Evolutionary conservation across 2,113 vertebrate species (phyloP).

Genomic region (Theristicus caerulescens): DNA sequence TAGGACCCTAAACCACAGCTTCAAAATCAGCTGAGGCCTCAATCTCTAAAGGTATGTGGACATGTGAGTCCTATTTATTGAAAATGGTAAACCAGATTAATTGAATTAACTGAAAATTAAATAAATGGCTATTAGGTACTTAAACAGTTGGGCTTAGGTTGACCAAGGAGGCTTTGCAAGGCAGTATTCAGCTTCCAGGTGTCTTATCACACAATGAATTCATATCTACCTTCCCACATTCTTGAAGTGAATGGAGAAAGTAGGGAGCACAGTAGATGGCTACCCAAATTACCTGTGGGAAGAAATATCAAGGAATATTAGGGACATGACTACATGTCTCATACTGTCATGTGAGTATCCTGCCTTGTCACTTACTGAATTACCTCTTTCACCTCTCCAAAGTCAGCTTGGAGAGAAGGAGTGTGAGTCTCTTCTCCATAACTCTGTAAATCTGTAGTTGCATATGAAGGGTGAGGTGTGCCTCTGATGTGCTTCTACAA

Average conservation of each 20-base stretch:
- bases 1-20: neutral
- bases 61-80: neutral
- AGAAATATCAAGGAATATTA: neutral
- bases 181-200: neutral
- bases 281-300: neutral
- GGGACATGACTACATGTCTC: neutral
- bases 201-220: neutral
- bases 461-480: rapidly evolving
- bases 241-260: neutral
- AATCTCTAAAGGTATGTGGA: neutral
- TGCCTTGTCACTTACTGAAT: neutral
- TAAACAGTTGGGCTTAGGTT: neutral
- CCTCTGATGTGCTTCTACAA: neutral
- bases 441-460: neutral
- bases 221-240: neutral
- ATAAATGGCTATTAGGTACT: neutral
- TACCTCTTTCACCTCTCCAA: neutral
- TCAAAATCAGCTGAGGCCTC: neutral
- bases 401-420: neutral
- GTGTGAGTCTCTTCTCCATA: neutral
- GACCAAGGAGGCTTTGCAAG: neutral
- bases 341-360: neutral
- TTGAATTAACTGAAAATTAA: neutral
- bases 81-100: neutral
- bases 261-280: neutral